A percentile compares a stretch with the other conserved stretches of the same genome.
Evolutionary conservation across 2,888 invertebrate genomes (phyloP).

Genomic region (Dione juno): DNA sequence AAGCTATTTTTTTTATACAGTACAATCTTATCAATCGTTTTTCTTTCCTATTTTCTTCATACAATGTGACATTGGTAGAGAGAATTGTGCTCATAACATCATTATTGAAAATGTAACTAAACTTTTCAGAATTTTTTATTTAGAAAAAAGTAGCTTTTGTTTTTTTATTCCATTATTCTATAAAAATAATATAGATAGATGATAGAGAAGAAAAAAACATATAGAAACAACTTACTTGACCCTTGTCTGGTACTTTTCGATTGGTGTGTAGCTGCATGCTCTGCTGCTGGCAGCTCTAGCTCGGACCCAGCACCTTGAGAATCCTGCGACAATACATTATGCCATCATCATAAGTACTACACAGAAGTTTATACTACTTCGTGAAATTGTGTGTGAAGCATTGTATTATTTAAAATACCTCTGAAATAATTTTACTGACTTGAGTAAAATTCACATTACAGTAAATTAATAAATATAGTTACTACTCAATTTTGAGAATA

Average conservation of each 20-base stretch:
- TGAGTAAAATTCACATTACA: background rate
- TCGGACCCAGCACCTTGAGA: constrained; percentile 74
- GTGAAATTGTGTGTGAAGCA: constrained; percentile 5
- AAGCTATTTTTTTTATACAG: too few relatives aligned
- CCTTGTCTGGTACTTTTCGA: constrained; percentile 57
- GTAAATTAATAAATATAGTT: background rate
- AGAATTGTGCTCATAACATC: too few relatives aligned
- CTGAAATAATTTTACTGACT: background rate
- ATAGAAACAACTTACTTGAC: constrained; percentile 38
- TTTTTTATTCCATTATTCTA: too few relatives aligned
- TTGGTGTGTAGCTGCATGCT: constrained; percentile 44
- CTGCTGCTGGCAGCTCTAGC: constrained; percentile 75
- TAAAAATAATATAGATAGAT: too few relatives aligned
- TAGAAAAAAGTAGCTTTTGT: too few relatives aligned
- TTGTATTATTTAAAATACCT: background rate
- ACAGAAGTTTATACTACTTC: constrained; percentile 19
- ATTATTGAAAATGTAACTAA: too few relatives aligned
- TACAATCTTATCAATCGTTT: too few relatives aligned
- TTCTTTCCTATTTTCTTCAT: too few relatives aligned
- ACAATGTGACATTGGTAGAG: too few relatives aligned
- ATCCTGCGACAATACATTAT: constrained; percentile 69
- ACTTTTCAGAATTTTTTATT: too few relatives aligned
- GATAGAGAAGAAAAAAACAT: too few relatives aligned
- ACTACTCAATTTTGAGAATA: too few relatives aligned
- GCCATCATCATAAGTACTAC: constrained; percentile 47